A percentile compares a stretch with the other conserved stretches of the same genome.
Conservation (phyloP, 2,888 invertebrate genomes). For the Anarsia innoxiella region DNA sequence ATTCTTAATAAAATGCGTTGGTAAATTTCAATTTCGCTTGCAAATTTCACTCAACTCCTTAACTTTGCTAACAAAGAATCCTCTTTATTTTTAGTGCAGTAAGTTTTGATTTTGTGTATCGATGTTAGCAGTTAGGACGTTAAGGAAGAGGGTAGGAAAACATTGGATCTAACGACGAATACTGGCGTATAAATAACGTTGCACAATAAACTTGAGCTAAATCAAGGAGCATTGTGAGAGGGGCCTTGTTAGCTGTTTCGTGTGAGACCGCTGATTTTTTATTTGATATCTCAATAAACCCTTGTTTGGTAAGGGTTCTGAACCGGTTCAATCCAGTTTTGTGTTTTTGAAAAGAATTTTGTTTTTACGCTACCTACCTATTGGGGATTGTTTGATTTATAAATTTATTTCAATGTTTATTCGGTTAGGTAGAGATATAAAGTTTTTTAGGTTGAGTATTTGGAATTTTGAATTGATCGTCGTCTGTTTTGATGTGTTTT, state of each 20-base stretch:
- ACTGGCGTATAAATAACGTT: conserved; percentile 67
- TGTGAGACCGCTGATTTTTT: conserved; percentile 70
- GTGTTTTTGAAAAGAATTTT: conserved; percentile 39
- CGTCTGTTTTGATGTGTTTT: no score
- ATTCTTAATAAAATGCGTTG: conserved; percentile 69
- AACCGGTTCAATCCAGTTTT: conserved; percentile 40
- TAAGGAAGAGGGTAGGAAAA: conserved; percentile 25
- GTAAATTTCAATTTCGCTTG: conserved; percentile 36
- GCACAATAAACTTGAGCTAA: conserved; percentile 69
- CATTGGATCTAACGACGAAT: conserved; percentile 51
- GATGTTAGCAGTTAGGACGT: conserved; percentile 19
- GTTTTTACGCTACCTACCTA: conserved; percentile 34
- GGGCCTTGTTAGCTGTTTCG: conserved; percentile 57
- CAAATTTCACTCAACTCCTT: no score
- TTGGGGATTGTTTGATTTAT: conserved; percentile 57
- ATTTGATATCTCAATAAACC: conserved; percentile 73
- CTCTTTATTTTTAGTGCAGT: no score
- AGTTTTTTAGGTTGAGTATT: conserved; percentile 53
- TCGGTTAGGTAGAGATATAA: conserved; percentile 44
- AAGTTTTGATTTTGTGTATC: no score
- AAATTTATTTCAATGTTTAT: conserved; percentile 57
- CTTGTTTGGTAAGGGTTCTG: conserved; percentile 48
- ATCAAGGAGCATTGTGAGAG: conserved; percentile 68
- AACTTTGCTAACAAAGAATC: no score
- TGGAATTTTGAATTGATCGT: conserved; percentile 20